Evolutionary conservation across 2,888 invertebrate species (phyloP).

Genomic region (Limnephilus rhombicus): DNA sequence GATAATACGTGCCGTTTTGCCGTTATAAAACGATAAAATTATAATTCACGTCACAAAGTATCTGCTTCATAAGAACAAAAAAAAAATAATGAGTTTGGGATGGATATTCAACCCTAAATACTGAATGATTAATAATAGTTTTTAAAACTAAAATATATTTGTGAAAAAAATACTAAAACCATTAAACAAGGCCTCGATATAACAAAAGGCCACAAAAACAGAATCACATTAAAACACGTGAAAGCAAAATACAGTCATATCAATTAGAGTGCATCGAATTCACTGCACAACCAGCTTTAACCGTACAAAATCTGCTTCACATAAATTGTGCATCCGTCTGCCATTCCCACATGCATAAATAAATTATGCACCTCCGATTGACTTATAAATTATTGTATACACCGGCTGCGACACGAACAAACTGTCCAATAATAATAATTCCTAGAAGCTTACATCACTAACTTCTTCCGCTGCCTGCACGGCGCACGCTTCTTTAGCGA

Average conservation of each 20-base stretch:
- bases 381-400: background rate
- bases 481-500: background rate
- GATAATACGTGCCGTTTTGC: too few relatives aligned
- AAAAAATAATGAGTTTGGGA: too few relatives aligned
- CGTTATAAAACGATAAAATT: too few relatives aligned
- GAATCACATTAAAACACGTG: background rate
- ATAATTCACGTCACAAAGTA: too few relatives aligned
- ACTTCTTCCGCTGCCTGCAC: background rate
- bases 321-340: constrained; percentile 1
- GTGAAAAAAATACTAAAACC: too few relatives aligned
- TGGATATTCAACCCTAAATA: too few relatives aligned
- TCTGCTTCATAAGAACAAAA: too few relatives aligned
- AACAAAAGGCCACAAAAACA: background rate
- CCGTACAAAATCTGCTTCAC: background rate
- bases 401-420: background rate
- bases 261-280: background rate
- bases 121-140: too few relatives aligned
- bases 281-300: background rate
- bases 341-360: constrained; percentile 1
- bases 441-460: background rate
- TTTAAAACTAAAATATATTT: too few relatives aligned
- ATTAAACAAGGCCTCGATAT: background rate
- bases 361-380: background rate
- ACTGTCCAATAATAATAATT: constrained; percentile 3
- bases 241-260: background rate